Evolutionary conservation across 2,888 invertebrate genomes (phyloP).

Genomic region (Aleiodes testaceus): DNA sequence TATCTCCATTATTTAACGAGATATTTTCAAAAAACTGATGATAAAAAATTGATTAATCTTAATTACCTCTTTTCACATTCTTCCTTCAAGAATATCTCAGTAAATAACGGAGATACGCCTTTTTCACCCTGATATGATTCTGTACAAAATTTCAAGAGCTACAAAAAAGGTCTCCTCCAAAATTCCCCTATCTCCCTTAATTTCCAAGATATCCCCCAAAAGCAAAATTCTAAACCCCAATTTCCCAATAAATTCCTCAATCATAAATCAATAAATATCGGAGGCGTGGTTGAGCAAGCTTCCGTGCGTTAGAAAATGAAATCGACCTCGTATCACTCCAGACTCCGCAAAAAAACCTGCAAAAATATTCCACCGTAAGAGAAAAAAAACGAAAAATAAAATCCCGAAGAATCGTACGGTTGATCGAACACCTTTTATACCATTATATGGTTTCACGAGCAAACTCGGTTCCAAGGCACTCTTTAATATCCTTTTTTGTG

Average conservation of each 20-base stretch:
- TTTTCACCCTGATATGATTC: no score
- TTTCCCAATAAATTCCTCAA: not conserved
- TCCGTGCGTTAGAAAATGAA: conserved; percentile 14
- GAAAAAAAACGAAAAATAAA: conserved; percentile 34
- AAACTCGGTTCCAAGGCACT: conserved; percentile 38
- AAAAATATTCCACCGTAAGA: not conserved
- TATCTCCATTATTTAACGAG: no score
- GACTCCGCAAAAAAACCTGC: not conserved
- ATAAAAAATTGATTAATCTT: not conserved
- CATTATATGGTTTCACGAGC: not conserved
- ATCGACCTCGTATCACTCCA: conserved; percentile 4
- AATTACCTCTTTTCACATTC: not conserved
- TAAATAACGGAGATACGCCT: no score
- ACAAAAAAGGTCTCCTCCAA: no score
- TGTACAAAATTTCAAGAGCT: not conserved
- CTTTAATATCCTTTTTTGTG: conserved; percentile 47
- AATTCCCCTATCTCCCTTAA: no score
- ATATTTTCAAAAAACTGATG: no score
- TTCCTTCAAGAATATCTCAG: no score
- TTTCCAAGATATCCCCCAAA: no score
- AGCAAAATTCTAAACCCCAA: no score
- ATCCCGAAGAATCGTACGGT: conserved; percentile 36
- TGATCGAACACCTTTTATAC: conserved; percentile 22
- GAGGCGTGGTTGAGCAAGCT: conserved; percentile 7
- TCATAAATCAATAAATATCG: not conserved